phyloP scores from a whole-genome alignment of 2,797 vertebrate species.

The Anomalospiza imberbis region DNA sequence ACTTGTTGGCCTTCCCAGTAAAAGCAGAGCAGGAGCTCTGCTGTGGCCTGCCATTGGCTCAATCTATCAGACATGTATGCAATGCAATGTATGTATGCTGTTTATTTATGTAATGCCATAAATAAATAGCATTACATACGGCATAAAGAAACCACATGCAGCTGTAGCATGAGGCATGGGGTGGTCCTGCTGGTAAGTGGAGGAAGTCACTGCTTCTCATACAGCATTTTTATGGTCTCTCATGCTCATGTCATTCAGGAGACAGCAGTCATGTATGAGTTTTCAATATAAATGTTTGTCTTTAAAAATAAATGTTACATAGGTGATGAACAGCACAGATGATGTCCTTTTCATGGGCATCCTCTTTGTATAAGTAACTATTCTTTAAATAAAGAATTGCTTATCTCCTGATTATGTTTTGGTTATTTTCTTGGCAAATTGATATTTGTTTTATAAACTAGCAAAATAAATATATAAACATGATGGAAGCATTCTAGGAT shows the following conservation, averaged over 20 bases:
- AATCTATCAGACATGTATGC: not conserved
- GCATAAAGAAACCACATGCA: accelerated
- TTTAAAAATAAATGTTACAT: not conserved
- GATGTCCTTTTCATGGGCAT: not conserved
- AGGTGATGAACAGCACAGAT: not conserved
- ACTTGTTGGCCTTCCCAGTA: not conserved
- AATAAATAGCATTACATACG: not conserved
- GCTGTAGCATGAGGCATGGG: not conserved
- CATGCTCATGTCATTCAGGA: not conserved
- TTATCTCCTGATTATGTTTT: not conserved
- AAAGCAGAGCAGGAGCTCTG: not conserved
- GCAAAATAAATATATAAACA: not conserved
- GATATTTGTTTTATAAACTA: not conserved
- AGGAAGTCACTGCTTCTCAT: not conserved
- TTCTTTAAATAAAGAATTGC: not conserved
- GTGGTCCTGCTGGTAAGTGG: not conserved
- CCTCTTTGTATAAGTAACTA: not conserved
- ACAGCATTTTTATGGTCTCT: not conserved
- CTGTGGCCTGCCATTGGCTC: not conserved
- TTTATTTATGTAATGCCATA: not conserved
- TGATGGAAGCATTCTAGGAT: not conserved
- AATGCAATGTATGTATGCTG: not conserved
- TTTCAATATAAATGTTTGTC: not conserved
- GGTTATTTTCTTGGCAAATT: not conserved
- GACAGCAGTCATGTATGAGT: not conserved